Percentiles rank a stretch among this genome's conserved stretches.
Evolutionary conservation across 2,113 vertebrate genomes (phyloP).

Genomic region (Cyanoramphus novaezelandiae): DNA sequence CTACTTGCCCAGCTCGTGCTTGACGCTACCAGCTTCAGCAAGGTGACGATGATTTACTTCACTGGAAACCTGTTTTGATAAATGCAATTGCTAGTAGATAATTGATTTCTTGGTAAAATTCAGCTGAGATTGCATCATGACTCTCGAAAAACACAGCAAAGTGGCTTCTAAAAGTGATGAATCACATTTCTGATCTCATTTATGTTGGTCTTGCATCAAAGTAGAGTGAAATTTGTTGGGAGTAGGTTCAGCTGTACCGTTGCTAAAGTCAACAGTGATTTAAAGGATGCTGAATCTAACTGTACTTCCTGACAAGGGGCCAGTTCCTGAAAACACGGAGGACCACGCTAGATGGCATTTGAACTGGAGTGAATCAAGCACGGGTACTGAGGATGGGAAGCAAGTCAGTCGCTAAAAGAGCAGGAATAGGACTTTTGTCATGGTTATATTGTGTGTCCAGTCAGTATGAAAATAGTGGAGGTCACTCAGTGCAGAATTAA

Average conservation of each 20-base stretch:
- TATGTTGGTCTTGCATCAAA: not conserved
- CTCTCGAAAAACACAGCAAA: not conserved
- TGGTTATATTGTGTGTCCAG: not conserved
- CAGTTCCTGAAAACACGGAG: not conserved
- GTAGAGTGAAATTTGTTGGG: not conserved
- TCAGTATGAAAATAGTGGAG: not conserved
- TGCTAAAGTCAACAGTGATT: not conserved
- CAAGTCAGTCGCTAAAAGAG: not conserved
- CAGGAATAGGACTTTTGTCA: not conserved
- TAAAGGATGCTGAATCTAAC: not conserved
- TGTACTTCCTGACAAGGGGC: not conserved
- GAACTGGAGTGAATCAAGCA: not conserved
- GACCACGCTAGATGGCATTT: rapidly evolving
- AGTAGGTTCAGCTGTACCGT: not conserved
- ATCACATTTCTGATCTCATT: not conserved
- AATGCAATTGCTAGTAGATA: not conserved
- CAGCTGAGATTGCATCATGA: not conserved
- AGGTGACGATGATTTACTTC: not conserved
- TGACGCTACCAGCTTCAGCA: not conserved
- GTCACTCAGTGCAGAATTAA: not conserved
- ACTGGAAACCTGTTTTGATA: not conserved
- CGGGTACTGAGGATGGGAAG: not conserved
- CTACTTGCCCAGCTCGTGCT: not conserved
- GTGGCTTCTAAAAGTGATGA: not conserved
- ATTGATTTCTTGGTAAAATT: constrained; percentile 19